These are phyloP conservation scores for Girardia tigrina DNA, from an alignment of 2,888 invertebrate genomes.

Conservation along the genomic window DNA sequence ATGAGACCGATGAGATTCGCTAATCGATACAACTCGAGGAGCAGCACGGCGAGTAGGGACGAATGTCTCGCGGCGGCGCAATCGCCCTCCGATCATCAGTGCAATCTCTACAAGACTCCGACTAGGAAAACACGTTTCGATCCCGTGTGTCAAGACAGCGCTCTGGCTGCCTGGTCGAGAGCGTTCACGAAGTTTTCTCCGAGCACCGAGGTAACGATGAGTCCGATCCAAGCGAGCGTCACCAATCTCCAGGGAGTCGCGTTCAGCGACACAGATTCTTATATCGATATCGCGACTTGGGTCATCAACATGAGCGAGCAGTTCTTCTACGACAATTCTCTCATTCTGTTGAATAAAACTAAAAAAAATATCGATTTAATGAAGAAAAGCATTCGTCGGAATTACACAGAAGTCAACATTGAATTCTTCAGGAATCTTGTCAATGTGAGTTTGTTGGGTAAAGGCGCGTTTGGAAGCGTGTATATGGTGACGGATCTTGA, in stretches of 20 bases:
- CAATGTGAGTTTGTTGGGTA: neutral
- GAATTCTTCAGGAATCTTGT: neutral
- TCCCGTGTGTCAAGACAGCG: no score
- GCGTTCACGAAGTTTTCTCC: neutral
- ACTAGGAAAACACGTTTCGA: no score
- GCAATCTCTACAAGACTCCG: no score
- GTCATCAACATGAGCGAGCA: neutral
- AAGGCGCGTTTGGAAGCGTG: neutral
- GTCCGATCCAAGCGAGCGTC: neutral
- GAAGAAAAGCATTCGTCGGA: neutral
- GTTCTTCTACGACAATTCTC: constrained; percentile 3
- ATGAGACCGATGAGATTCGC: no score
- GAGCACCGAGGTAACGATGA: neutral
- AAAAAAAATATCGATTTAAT: neutral
- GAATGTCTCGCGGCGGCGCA: no score
- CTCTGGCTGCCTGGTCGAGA: no score
- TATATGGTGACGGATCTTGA: neutral
- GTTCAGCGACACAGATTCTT: neutral
- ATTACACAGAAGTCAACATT: neutral
- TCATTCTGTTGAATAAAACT: neutral
- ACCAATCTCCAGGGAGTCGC: neutral
- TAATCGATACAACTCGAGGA: no score
- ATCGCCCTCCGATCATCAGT: no score
- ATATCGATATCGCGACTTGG: neutral
- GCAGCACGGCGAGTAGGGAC: no score